A percentile compares a stretch with the other conserved stretches of the same genome.
phyloP scores from a whole-genome alignment of 2,797 vertebrate genomes.

The Gephyroberyx darwinii region DNA sequence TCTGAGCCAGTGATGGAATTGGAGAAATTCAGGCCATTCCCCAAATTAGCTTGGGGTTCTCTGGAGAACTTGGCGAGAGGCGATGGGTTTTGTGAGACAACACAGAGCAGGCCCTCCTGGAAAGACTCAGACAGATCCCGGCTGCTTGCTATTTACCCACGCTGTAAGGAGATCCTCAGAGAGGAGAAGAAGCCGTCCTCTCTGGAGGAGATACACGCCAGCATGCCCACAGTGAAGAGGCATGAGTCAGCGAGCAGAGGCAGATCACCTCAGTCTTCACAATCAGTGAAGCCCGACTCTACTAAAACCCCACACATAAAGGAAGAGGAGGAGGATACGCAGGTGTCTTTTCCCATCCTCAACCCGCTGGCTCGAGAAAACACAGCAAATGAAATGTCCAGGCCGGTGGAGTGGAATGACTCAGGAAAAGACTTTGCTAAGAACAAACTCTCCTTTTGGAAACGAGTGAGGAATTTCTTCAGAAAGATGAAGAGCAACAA shows the following conservation, averaged over 20 bases:
- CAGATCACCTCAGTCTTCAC: neutral
- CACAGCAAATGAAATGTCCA: neutral
- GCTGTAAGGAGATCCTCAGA: too few species aligned
- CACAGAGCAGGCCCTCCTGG: neutral
- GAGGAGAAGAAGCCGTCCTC: neutral
- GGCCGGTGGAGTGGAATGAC: neutral
- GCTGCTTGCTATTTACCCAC: neutral
- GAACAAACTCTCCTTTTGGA: neutral
- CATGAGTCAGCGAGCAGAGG: neutral
- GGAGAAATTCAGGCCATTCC: neutral
- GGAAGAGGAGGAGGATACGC: too few species aligned
- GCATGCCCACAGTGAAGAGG: too few species aligned
- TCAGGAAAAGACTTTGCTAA: too few species aligned
- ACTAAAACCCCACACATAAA: too few species aligned
- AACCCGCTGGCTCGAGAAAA: neutral
- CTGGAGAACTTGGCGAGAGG: neutral
- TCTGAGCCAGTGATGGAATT: neutral
- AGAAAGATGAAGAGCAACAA: neutral
- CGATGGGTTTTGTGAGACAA: neutral
- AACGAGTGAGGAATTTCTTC: neutral
- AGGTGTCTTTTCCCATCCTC: too few species aligned
- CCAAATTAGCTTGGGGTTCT: neutral
- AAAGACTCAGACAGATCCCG: neutral
- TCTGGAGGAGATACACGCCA: too few species aligned
- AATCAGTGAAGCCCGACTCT: neutral